phyloP scores from a whole-genome alignment of 2,888 invertebrate genomes.

The Troilus luridus region DNA sequence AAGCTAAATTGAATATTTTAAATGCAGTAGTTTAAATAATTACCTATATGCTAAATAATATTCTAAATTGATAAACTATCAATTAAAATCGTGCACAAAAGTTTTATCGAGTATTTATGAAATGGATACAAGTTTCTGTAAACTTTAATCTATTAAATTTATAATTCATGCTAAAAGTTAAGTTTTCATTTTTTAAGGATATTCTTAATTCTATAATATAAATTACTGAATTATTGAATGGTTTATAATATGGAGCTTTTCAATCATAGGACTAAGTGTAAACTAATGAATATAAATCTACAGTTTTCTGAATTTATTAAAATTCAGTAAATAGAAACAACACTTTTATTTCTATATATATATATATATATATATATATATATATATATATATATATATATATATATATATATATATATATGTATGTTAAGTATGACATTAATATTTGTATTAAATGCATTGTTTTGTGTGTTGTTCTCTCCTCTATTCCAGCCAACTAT shows the following conservation, averaged over 20 bases:
- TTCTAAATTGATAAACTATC: background rate
- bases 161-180: background rate
- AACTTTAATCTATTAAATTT: background rate
- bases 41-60: background rate
- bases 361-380: background rate
- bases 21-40: background rate
- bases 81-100: slow-evolving; percentile 12
- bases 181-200: background rate
- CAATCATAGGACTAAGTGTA: background rate
- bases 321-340: background rate
- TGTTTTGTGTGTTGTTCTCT: slow-evolving; percentile 53
- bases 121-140: background rate
- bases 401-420: background rate
- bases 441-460: slow-evolving; percentile 31
- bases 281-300: background rate
- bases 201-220: background rate
- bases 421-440: background rate
- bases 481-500: slow-evolving; percentile 52
- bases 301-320: background rate
- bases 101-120: background rate
- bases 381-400: background rate
- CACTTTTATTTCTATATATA: background rate
- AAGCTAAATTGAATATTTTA: slow-evolving; percentile 5
- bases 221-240: background rate
- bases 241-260: background rate